These are phyloP conservation scores for Neomorphus geoffroyi DNA, from an alignment of 2,797 vertebrate species.

Conservation along the genomic window DNA sequence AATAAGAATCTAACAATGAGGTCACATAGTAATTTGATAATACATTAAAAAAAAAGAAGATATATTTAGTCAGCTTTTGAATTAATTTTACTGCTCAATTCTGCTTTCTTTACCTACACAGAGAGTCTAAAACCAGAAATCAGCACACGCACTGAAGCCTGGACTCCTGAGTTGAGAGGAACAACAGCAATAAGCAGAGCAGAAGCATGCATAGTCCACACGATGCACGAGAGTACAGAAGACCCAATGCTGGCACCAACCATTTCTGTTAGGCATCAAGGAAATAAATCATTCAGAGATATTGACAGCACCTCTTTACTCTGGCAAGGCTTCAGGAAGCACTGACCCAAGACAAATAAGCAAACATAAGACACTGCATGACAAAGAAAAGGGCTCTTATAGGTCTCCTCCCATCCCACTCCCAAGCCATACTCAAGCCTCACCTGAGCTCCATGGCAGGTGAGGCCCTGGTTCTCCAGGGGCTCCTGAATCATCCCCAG, in stretches of 20 bases:
- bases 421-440: fast-evolving
- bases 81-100: not conserved
- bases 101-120: not conserved
- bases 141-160: not conserved
- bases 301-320: not conserved
- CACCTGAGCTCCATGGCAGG: not conserved
- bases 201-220: not conserved
- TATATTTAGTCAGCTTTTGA: not conserved
- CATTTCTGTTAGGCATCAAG: not conserved
- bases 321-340: not conserved
- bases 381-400: not conserved
- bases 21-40: not conserved
- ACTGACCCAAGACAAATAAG: not conserved
- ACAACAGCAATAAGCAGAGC: not conserved
- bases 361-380: not conserved
- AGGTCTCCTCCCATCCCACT: not conserved
- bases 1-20: not conserved
- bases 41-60: not conserved
- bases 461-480: not conserved
- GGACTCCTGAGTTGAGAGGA: not conserved
- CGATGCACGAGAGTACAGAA: not conserved
- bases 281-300: not conserved
- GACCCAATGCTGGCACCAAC: not conserved
- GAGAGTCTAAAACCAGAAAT: not conserved
- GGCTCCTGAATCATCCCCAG: not conserved